Percentiles rank a stretch among this genome's conserved stretches.
Evolutionary conservation across 2,113 vertebrate genomes (phyloP).

Genomic region (Lepisosteus osseus): DNA sequence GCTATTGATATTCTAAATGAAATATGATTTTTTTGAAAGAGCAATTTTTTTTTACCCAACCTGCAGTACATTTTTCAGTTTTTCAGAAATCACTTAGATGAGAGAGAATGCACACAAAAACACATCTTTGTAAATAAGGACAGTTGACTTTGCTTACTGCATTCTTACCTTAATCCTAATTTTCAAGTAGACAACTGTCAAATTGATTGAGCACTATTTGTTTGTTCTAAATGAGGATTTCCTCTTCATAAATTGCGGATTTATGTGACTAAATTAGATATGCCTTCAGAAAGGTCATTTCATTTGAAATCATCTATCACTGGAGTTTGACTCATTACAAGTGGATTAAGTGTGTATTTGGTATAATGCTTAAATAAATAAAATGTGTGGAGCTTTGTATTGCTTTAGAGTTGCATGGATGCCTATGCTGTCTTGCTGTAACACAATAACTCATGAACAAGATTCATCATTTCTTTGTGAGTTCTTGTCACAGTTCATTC

Average conservation of each 20-base stretch:
- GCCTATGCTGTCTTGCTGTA: background rate
- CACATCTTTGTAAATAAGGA: no score
- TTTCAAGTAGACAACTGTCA: constrained; percentile 52
- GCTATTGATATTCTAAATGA: no score
- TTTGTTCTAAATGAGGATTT: constrained; percentile 58
- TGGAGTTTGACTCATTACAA: background rate
- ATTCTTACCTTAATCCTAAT: constrained; percentile 24
- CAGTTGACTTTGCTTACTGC: no score
- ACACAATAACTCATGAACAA: background rate
- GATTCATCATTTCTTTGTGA: background rate
- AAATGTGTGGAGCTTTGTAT: background rate
- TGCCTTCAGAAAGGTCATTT: constrained; percentile 60
- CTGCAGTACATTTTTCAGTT: no score
- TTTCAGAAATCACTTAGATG: no score
- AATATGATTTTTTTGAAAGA: no score
- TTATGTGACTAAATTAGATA: constrained; percentile 65
- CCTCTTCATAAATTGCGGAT: constrained; percentile 62
- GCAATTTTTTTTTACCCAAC: no score
- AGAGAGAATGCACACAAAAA: no score
- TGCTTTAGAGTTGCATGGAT: background rate
- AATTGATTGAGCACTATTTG: constrained; percentile 60
- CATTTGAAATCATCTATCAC: constrained; percentile 49
- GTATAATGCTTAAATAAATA: background rate
- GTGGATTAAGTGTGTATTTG: background rate
- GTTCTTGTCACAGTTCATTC: background rate